Evolutionary conservation across 2,797 vertebrate species (phyloP).

Genomic region (Spheniscus humboldti): DNA sequence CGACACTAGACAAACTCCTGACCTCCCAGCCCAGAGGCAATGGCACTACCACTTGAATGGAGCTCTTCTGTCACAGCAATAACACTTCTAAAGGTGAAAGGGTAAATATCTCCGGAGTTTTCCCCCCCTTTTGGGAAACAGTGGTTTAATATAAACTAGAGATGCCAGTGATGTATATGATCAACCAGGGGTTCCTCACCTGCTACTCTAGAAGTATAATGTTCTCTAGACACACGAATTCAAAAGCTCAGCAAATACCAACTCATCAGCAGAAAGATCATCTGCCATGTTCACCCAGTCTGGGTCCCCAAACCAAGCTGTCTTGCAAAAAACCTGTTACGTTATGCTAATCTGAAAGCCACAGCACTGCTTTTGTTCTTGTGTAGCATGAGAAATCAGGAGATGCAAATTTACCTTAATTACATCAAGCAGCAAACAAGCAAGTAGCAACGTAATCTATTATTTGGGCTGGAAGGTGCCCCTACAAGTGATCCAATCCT

Average conservation of each 20-base stretch:
- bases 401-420: conserved; percentile 20
- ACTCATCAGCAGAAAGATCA: background rate
- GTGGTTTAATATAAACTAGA: background rate
- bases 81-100: background rate
- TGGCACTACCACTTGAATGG: background rate
- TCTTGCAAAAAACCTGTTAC: background rate
- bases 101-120: background rate
- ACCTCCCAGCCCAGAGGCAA: background rate
- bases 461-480: background rate
- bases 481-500: background rate
- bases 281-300: background rate
- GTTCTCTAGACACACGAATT: background rate
- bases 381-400: background rate
- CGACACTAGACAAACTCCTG: background rate
- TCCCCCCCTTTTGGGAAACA: fast-evolving
- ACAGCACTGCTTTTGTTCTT: background rate
- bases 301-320: background rate
- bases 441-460: background rate
- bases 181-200: background rate
- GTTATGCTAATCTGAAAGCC: background rate
- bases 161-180: background rate
- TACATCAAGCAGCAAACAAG: conserved; percentile 31
- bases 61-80: background rate
- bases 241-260: background rate
- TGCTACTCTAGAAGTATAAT: background rate